These are phyloP conservation scores for Sorex fumeus DNA, from an alignment of 2,113 vertebrate species.

Conservation along the genomic window DNA sequence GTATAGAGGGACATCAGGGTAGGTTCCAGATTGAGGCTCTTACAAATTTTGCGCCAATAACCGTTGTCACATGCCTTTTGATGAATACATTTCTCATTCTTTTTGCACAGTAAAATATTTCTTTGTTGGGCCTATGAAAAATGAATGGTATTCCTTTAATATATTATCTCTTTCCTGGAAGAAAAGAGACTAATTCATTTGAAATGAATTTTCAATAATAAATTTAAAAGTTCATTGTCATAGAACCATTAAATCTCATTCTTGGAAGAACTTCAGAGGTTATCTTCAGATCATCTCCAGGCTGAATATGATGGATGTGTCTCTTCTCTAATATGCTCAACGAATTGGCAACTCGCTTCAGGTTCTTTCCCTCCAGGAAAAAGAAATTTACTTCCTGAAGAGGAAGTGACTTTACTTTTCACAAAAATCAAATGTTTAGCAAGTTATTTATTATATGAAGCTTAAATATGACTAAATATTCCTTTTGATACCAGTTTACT, in stretches of 20 bases:
- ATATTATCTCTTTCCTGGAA: neutral
- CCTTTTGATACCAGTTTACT: neutral
- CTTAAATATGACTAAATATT: neutral
- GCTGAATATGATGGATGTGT: constrained; percentile 8
- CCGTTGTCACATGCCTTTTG: neutral
- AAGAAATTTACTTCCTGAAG: constrained; percentile 26
- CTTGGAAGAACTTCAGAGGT: neutral
- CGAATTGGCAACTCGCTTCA: neutral
- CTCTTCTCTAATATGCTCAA: constrained; percentile 28
- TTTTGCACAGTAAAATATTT: neutral
- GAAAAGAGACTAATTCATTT: constrained; percentile 7
- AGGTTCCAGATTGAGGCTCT: neutral
- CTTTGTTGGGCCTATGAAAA: neutral
- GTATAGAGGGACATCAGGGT: neutral
- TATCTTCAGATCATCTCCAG: neutral
- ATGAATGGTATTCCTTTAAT: neutral
- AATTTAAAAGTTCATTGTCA: constrained; percentile 3
- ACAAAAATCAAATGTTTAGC: constrained; percentile 2
- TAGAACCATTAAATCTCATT: neutral
- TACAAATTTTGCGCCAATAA: neutral
- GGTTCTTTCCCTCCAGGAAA: constrained; percentile 34
- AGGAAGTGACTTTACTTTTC: neutral
- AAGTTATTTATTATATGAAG: constrained; percentile 22
- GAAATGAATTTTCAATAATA: constrained; percentile 35
- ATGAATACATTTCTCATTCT: neutral